Evolutionary conservation across 2,888 invertebrate species (phyloP).

Genomic region (Hemithea aestivaria): DNA sequence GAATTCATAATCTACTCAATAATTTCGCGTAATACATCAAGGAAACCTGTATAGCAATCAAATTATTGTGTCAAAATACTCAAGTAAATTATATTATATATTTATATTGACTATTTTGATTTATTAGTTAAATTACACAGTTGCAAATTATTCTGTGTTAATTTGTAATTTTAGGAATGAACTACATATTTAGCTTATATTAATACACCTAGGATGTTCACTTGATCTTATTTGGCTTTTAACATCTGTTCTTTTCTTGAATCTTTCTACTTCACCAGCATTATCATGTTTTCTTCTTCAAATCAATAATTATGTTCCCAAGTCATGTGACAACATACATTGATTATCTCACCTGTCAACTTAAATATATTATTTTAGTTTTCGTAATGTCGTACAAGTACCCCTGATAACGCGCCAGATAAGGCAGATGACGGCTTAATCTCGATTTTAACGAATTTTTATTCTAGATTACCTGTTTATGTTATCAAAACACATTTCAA

Average conservation of each 20-base stretch:
- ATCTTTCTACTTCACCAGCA: too few species aligned
- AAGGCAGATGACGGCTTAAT: constrained; percentile 75
- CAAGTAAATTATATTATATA: neutral
- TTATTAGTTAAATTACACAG: too few species aligned
- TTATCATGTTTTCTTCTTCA: too few species aligned
- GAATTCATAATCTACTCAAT: constrained; percentile 8
- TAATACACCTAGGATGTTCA: too few species aligned
- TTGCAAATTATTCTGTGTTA: too few species aligned
- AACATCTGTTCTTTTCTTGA: too few species aligned
- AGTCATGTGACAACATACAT: constrained; percentile 50
- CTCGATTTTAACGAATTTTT: constrained; percentile 73
- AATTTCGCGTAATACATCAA: constrained; percentile 14
- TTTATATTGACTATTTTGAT: neutral
- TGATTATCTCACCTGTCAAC: constrained; percentile 58
- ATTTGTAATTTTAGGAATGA: too few species aligned
- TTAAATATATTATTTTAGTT: constrained; percentile 57
- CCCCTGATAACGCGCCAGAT: constrained; percentile 62
- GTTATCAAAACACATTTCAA: constrained; percentile 28
- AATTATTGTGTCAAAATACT: neutral
- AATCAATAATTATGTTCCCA: too few species aligned
- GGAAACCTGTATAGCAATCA: constrained; percentile 11
- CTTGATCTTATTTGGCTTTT: too few species aligned
- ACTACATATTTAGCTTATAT: too few species aligned
- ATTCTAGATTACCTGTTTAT: constrained; percentile 51
- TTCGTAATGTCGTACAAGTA: constrained; percentile 59